phyloP scores from a whole-genome alignment of 2,888 invertebrate species.

The Lapara coniferarum region DNA sequence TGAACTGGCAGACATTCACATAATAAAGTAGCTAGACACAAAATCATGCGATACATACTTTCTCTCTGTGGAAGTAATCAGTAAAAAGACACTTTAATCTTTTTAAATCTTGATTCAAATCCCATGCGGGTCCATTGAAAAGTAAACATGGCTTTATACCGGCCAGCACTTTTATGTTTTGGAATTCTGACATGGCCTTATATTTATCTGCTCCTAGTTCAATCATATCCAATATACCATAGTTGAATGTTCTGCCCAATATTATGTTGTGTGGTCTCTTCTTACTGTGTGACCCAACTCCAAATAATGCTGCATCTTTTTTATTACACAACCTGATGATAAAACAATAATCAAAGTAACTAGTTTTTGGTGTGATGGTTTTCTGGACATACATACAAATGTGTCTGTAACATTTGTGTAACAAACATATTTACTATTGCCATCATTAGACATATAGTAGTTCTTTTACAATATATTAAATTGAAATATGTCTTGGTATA shows the following conservation, averaged over 20 bases:
- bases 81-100: constrained; percentile 94
- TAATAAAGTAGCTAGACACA: not conserved
- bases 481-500: not conserved
- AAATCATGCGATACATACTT: constrained; percentile 53
- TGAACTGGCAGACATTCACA: not conserved
- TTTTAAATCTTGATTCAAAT: constrained; percentile 90
- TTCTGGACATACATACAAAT: too few species aligned
- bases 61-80: constrained; percentile 96
- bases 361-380: too few species aligned
- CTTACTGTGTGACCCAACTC: constrained; percentile 96
- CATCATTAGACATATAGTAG: too few species aligned
- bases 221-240: constrained; percentile 96
- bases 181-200: constrained; percentile 90
- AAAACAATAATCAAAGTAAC: not conserved
- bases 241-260: constrained; percentile 94
- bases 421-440: too few species aligned
- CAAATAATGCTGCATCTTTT: constrained; percentile 94
- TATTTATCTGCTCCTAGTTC: constrained; percentile 96
- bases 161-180: constrained; percentile 88
- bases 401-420: too few species aligned
- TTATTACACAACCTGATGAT: constrained; percentile 87
- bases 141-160: constrained; percentile 96
- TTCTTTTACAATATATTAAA: not conserved
- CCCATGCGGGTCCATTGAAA: constrained; percentile 96
- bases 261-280: constrained; percentile 97